phyloP scores from a whole-genome alignment of 2,113 vertebrate genomes.

The Rhabdornis inornatus region DNA sequence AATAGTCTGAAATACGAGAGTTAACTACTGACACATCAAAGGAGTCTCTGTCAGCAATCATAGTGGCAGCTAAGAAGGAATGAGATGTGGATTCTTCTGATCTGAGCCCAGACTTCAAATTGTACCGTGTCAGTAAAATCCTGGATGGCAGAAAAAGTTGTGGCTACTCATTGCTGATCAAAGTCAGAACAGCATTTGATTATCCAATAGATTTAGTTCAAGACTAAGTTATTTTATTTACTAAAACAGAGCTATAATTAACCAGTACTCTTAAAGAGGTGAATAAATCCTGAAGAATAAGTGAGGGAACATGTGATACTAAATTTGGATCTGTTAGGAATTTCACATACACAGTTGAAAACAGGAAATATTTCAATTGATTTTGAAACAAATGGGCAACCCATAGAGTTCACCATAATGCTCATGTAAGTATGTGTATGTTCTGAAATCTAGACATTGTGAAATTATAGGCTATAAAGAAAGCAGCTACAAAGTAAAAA shows the following conservation, averaged over 20 bases:
- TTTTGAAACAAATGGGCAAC: background rate
- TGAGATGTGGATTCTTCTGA: slow-evolving; percentile 8
- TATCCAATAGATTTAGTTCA: background rate
- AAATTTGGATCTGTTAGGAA: background rate
- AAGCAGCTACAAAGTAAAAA: background rate
- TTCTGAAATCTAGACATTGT: background rate
- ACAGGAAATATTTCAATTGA: background rate
- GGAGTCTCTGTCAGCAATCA: background rate
- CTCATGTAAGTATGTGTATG: background rate
- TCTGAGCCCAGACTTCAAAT: background rate
- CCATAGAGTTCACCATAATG: background rate
- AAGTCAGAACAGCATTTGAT: background rate
- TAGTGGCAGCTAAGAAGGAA: background rate
- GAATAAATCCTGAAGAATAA: background rate
- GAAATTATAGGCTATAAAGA: background rate
- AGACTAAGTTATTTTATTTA: background rate
- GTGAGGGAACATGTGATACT: background rate
- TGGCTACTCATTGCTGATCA: background rate
- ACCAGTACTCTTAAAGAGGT: background rate
- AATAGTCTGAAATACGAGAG: background rate
- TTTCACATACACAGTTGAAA: background rate
- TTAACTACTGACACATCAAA: slow-evolving; percentile 49
- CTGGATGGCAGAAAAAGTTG: background rate
- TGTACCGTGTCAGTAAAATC: background rate
- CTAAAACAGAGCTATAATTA: background rate